These are phyloP conservation scores for Lacerta bilineata DNA, from an alignment of 2,797 vertebrate genomes.

Conservation along the genomic window DNA sequence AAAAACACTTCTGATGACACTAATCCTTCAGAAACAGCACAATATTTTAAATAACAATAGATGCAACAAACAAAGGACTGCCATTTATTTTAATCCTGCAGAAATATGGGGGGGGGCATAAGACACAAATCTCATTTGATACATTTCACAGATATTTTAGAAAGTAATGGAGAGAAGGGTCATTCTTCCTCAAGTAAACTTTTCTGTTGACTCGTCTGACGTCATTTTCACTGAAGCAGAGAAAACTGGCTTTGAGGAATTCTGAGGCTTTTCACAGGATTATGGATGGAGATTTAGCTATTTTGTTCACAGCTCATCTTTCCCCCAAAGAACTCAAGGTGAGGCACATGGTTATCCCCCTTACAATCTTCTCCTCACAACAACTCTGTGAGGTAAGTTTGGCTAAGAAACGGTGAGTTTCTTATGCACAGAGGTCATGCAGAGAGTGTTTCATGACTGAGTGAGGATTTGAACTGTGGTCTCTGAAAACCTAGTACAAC, in stretches of 20 bases:
- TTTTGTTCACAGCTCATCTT: background rate
- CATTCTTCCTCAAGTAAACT: background rate
- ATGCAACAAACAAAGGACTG: slow-evolving; percentile 53
- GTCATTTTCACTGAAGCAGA: background rate
- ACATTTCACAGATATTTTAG: background rate
- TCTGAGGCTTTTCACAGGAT: background rate
- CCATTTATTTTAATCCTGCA: slow-evolving; percentile 38
- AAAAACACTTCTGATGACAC: slow-evolving; percentile 41
- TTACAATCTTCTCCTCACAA: no score
- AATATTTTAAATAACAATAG: slow-evolving; percentile 31
- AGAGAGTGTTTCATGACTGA: no score
- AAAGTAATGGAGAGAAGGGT: background rate
- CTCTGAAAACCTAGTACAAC: no score
- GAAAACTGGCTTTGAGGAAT: background rate
- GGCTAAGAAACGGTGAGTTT: no score
- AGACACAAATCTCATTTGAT: background rate
- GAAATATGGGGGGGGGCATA: background rate
- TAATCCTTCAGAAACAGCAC: slow-evolving; percentile 62
- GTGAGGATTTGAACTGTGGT: no score
- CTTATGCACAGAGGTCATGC: no score
- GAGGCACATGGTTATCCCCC: no score
- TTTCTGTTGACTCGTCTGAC: background rate
- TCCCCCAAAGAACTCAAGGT: no score
- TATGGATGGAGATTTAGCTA: background rate
- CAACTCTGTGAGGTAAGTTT: no score